These are phyloP conservation scores for Acheta domesticus DNA, from an alignment of 2,888 invertebrate species.

Conservation along the genomic window DNA sequence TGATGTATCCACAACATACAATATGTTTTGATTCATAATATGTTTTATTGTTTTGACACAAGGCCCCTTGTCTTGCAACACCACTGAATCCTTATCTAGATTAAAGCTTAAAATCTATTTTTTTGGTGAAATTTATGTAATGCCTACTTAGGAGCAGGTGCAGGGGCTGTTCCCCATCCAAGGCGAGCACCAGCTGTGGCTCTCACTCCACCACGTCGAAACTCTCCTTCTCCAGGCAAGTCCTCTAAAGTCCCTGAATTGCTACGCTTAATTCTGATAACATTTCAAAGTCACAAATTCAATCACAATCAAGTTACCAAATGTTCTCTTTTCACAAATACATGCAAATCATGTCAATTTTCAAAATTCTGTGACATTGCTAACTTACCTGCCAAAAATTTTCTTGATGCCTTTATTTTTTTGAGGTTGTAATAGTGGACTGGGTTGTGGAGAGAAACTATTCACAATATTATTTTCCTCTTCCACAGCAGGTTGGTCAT, in stretches of 20 bases:
- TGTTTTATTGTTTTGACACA: no score
- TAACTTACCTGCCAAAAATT: conserved; percentile 57
- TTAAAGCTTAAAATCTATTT: no score
- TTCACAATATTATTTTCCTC: conserved; percentile 40
- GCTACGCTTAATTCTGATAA: conserved; percentile 59
- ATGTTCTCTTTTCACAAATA: no score
- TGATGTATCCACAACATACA: no score
- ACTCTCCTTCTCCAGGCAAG: conserved; percentile 58
- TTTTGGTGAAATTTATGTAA: no score
- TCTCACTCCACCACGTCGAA: conserved; percentile 66
- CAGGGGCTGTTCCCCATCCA: conserved; percentile 52
- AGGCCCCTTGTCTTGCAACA: no score
- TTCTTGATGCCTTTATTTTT: conserved; percentile 62
- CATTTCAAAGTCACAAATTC: not conserved
- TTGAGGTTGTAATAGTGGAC: conserved; percentile 50
- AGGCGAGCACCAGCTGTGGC: conserved; percentile 71
- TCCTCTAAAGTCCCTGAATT: conserved; percentile 68
- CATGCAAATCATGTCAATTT: no score
- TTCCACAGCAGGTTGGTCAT: conserved; percentile 46
- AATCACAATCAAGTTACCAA: not conserved
- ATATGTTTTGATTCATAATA: no score
- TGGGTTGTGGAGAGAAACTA: conserved; percentile 48
- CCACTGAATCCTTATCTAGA: no score
- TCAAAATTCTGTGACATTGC: not conserved
- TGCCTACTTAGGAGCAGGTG: conserved; percentile 39